phyloP scores from a whole-genome alignment of 1,140 invertebrate species.

The Marisa cornuarietis region DNA sequence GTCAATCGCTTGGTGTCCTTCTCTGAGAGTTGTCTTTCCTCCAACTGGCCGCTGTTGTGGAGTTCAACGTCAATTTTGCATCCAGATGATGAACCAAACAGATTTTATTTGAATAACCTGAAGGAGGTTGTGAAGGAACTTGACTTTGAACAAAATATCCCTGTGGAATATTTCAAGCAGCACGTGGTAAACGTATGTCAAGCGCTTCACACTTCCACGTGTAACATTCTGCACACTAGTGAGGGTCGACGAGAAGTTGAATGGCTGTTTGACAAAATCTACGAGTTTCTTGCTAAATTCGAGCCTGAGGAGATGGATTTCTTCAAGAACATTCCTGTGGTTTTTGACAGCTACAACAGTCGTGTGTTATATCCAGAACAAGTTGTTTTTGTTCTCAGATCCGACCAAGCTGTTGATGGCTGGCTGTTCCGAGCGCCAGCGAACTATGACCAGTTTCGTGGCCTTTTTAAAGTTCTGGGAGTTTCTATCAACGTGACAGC shows the following conservation, averaged over 20 bases:
- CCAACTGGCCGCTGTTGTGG: slow-evolving; percentile 29
- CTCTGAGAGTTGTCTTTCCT: slow-evolving; percentile 11
- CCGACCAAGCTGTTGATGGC: background rate
- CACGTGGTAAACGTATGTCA: slow-evolving; percentile 30
- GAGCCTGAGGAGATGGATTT: too few relatives aligned
- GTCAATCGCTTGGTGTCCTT: slow-evolving; percentile 25
- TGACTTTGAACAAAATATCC: slow-evolving; percentile 11
- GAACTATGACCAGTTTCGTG: background rate
- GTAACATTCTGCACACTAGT: too few relatives aligned
- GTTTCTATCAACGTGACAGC: background rate
- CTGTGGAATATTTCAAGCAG: slow-evolving; percentile 21
- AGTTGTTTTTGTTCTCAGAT: background rate
- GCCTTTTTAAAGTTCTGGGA: background rate
- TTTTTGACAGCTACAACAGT: background rate
- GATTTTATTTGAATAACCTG: background rate
- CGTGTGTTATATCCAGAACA: background rate
- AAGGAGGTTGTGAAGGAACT: background rate
- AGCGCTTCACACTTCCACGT: background rate
- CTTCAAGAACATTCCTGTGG: background rate
- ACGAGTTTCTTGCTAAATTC: too few relatives aligned
- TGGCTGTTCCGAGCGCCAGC: background rate
- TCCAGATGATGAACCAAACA: slow-evolving; percentile 15
- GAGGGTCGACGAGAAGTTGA: too few relatives aligned
- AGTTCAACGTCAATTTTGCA: slow-evolving; percentile 11
- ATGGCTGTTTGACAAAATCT: too few relatives aligned